A percentile compares a stretch with the other conserved stretches of the same genome.
Evolutionary conservation across 2,113 vertebrate species (phyloP).

Genomic region (Dipodomys spectabilis): DNA sequence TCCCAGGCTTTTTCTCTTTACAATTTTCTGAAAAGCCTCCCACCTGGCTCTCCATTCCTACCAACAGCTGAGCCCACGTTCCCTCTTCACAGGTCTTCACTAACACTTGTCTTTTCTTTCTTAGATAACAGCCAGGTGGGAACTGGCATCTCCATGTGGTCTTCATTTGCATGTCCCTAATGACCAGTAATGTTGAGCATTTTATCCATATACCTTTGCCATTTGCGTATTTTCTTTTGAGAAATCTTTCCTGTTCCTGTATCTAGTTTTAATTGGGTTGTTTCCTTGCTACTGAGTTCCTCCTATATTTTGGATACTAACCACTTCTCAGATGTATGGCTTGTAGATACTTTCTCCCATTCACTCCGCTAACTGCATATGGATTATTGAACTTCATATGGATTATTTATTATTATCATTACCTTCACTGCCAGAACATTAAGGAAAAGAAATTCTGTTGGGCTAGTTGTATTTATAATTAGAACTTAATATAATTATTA

Average conservation of each 20-base stretch:
- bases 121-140: background rate
- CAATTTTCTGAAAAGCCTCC: background rate
- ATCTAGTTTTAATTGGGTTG: too few species aligned
- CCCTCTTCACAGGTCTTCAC: background rate
- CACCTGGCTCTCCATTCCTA: background rate
- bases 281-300: too few species aligned
- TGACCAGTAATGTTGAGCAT: background rate
- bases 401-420: too few species aligned
- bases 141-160: background rate
- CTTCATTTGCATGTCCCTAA: background rate
- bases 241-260: too few species aligned
- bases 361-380: too few species aligned
- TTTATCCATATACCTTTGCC: background rate
- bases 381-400: too few species aligned
- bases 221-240: too few species aligned
- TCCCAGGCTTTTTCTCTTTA: too few species aligned
- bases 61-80: background rate
- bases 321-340: background rate
- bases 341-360: background rate
- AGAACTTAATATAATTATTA: background rate
- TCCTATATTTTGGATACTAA: background rate
- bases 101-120: background rate
- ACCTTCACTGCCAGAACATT: too few species aligned
- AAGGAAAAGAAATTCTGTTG: background rate
- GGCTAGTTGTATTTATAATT: conserved; percentile 2